Base-by-base conservation (phyloP, 2,113 vertebrate species). In the Chionodraco myersi region DNA sequence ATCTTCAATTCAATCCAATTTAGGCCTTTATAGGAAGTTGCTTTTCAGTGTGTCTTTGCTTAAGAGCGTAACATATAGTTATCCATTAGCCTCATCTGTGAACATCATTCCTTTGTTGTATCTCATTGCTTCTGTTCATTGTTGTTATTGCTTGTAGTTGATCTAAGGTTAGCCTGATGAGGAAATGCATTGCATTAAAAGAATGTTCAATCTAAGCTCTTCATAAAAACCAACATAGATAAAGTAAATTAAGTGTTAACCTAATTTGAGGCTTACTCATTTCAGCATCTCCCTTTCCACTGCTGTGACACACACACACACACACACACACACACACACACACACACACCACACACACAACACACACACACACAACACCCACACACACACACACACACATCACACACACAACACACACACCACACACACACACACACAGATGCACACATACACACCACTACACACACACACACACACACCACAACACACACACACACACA, bases 21-120 rank as follows among this genome's bases (percentile, higher is more conserved):
- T 60, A 63, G 23, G 14, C 68, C 78, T 71, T 67, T 53, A 60
- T 45, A 79, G 69, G 71, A 74, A 68, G 71, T 65, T 77, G 48
- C 48, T 56, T 71, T 82, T 73, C 59, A 63, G 49, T 21, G 14
- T 59, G 51, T 75, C 69, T 77, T 26, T 16, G 18, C 21, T 60
- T 63, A 41, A 75, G 56, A 73, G 82, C 56, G 36, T 70, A 64
- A 86, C 68, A 79, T 68, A 82, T 75, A 67, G 62, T 75, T 78
- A 73, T 89, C 83, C 72, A 91, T 85, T 79, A 72, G 84, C 41
- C 72, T 86, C 83, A 74, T 91, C 77, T 84, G 73, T 53, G 62
- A 51, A 71, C 67, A 69, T 87, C 81, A 84, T 82, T 52, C 62
- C 56, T 77, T 82, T 82, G 56, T 85, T 83, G 75, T 57, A 36